Base-by-base conservation (phyloP, 2,797 vertebrate genomes). In the Takifugu rubripes region DNA sequence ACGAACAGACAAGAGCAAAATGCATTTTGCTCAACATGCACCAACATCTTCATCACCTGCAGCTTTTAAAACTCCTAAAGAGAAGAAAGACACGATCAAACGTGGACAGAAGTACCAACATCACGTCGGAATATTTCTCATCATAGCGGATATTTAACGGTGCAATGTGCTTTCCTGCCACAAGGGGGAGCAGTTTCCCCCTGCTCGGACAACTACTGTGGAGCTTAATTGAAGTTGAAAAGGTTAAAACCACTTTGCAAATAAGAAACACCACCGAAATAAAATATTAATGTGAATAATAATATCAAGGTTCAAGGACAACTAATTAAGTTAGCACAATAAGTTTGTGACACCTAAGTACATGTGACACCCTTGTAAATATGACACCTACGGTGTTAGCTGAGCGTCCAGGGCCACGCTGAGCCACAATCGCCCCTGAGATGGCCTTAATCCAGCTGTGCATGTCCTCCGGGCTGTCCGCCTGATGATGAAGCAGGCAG, bases 361-460 rank as follows among this genome's bases (percentile, higher is more conserved):
- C 21, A 21, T 21, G 21, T 33, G 31, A 33, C 31, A 10, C 5
- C 31, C 2, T 7, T 33, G 8, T 2, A 7, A 42, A 42, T 4
- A 0, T 14, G 27, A 54, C 61, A 94, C 94, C 62, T 92, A 97
- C 95, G 60, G 93, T 92, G 75, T 93, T 88, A 0, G 93, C 89
- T 0, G 94, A 94, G 88, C 94, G 91, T 52, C 95, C 95, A 0
- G 94, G 95, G 31, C 96, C 96, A 0, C 96, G 87, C 80, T 97
- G 96, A 1, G 96, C 96, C 17, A 98, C 96, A 0, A 98, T 96
- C 31, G 96, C 96, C 11, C 95, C 96, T 0, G 95, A 96, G 70
- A 98, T 88, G 3, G 96, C 94, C 77, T 95, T 96, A 24, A 98
- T 98, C 96, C 96, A 98, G 45, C 93, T 95, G 88, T 98, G 94